Evolutionary conservation across 2,797 vertebrate species (phyloP).

Genomic region (Margarornis squamiger): DNA sequence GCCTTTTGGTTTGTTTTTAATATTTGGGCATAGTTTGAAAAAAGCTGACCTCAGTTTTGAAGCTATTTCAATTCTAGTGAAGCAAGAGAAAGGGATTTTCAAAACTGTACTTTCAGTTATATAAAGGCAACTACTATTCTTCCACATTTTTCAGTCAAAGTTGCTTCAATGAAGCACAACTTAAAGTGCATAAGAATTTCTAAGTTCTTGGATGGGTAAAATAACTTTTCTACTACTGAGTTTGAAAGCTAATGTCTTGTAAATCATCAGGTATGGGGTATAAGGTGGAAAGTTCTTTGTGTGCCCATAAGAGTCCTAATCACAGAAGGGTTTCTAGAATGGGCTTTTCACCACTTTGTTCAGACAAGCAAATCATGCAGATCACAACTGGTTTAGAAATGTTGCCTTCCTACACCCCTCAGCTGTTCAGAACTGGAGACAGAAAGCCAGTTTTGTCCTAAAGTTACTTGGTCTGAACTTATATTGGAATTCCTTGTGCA

Average conservation of each 20-base stretch:
- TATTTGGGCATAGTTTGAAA: not conserved
- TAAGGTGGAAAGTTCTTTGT: not conserved
- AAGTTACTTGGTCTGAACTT: not conserved
- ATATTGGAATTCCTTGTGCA: not conserved
- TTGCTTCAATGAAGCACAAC: not conserved
- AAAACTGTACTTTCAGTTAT: not conserved
- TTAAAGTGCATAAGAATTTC: not conserved
- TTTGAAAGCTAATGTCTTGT: not conserved
- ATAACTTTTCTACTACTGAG: not conserved
- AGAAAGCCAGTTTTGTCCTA: not conserved
- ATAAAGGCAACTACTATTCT: not conserved
- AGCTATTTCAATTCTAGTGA: not conserved
- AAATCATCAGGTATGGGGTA: not conserved
- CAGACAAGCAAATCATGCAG: not conserved
- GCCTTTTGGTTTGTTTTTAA: not conserved
- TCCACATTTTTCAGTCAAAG: not conserved
- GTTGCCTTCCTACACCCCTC: not conserved
- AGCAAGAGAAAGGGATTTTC: not conserved
- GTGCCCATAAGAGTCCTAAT: fast-evolving
- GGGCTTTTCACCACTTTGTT: not conserved
- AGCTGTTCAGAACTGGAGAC: not conserved
- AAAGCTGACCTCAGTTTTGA: not conserved
- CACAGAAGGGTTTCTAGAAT: not conserved
- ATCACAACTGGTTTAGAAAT: not conserved
- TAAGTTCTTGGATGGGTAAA: not conserved